Percentiles rank a stretch among this genome's conserved stretches.
Evolutionary conservation across 1,140 invertebrate species (phyloP).

Genomic region (Eulimnadia texana): DNA sequence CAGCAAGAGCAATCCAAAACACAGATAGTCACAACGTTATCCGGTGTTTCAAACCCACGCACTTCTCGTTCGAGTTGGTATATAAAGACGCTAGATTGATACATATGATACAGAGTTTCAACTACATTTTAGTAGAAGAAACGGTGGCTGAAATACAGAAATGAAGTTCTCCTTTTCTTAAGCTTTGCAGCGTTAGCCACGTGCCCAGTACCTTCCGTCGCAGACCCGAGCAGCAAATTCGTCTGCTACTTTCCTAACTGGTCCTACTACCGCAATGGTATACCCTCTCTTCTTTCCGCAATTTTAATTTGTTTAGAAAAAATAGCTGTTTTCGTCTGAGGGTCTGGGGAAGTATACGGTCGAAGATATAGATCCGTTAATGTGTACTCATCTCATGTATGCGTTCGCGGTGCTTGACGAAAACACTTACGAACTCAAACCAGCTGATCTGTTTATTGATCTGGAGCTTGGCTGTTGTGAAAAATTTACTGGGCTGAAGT

Average conservation of each 20-base stretch:
- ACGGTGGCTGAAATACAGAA: no score
- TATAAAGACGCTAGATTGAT: no score
- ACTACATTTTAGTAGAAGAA: no score
- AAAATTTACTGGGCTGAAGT: conserved; percentile 34
- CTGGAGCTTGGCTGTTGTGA: conserved; percentile 39
- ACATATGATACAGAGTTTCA: no score
- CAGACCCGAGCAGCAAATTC: conserved; percentile 7
- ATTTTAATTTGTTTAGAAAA: not conserved
- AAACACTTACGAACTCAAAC: conserved; percentile 38
- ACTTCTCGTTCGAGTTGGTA: no score
- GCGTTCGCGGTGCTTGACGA: conserved; percentile 55
- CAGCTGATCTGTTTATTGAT: conserved; percentile 39
- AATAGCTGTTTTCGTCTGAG: not conserved
- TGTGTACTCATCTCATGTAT: conserved; percentile 69
- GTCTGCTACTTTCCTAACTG: conserved; percentile 23
- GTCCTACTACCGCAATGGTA: conserved; percentile 20
- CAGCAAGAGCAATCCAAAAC: no score
- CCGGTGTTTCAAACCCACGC: no score
- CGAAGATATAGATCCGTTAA: conserved; percentile 45
- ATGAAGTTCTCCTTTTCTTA: no score
- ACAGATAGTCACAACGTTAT: no score
- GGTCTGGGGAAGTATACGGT: conserved; percentile 54
- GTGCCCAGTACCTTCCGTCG: no score
- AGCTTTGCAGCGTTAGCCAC: no score
- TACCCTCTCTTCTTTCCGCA: not conserved